Conservation (phyloP, 2,113 vertebrate genomes). For the Notothenia coriiceps region DNA sequence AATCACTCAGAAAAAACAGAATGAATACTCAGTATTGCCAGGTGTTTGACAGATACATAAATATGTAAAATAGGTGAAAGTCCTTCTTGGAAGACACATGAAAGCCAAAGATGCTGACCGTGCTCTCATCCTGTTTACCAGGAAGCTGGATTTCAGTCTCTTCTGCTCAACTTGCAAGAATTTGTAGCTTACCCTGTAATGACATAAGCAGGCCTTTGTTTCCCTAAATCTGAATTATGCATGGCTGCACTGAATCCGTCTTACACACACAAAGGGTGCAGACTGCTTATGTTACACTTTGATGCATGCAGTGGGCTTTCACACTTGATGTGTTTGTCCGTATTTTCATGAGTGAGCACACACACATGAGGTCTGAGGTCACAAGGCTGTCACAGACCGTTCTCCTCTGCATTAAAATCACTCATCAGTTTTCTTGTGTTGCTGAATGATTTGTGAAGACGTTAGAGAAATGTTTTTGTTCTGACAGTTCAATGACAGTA, state of each 20-base stretch:
- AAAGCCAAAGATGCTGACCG: slow-evolving; percentile 39
- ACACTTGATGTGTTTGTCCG: neutral
- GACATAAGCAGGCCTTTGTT: slow-evolving; percentile 77
- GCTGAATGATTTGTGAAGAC: neutral
- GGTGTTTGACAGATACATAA: neutral
- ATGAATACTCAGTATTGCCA: neutral
- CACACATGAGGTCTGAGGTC: slow-evolving; percentile 2
- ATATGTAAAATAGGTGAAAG: neutral
- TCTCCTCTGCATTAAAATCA: neutral
- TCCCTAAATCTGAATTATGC: slow-evolving; percentile 75
- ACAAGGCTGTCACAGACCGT: neutral
- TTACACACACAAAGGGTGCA: slow-evolving; percentile 20
- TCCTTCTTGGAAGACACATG: slow-evolving; percentile 9
- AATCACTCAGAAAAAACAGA: neutral
- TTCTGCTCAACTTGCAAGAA: slow-evolving; percentile 72
- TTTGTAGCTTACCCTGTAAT: slow-evolving; percentile 65
- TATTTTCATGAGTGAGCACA: neutral
- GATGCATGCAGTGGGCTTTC: slow-evolving; percentile 50
- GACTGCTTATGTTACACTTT: slow-evolving; percentile 44
- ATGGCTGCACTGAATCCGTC: slow-evolving; percentile 65
- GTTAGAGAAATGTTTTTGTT: neutral
- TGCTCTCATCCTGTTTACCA: slow-evolving; percentile 50
- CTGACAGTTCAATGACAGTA: too few species aligned
- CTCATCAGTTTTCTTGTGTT: neutral
- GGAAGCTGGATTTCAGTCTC: slow-evolving; percentile 62